These are phyloP conservation scores for Ariopsis seemanni DNA, from an alignment of 2,113 vertebrate genomes.

Conservation along the genomic window DNA sequence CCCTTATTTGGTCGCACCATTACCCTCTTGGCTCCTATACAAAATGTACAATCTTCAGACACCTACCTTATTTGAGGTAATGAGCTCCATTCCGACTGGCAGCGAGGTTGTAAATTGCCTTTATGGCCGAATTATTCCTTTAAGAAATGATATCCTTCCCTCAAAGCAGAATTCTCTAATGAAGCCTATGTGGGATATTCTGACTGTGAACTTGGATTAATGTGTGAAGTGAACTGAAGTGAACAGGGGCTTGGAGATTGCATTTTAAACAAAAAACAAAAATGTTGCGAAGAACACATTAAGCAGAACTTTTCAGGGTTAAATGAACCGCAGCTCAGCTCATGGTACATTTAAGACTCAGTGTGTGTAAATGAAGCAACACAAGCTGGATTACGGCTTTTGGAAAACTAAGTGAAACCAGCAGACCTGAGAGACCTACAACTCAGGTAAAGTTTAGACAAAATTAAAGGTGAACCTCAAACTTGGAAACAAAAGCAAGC, in stretches of 20 bases:
- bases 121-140: not conserved
- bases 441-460: not conserved
- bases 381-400: not conserved
- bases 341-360: not conserved
- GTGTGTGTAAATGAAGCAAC: not conserved
- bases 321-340: conserved; percentile 1
- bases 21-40: not conserved
- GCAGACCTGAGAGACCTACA: not conserved
- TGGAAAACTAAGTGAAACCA: not conserved
- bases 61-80: not conserved
- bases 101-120: not conserved
- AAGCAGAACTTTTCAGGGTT: not conserved
- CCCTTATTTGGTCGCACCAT: not conserved
- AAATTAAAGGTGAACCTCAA: not conserved
- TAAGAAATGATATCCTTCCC: not conserved
- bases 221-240: not conserved
- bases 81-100: not conserved
- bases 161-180: not conserved
- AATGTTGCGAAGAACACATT: not conserved
- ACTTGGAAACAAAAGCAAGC: not conserved
- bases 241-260: not conserved
- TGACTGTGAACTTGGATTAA: not conserved
- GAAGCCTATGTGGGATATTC: not conserved
- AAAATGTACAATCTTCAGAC: not conserved
- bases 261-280: not conserved